A percentile compares a stretch with the other conserved stretches of the same genome.
Evolutionary conservation across 2,888 invertebrate genomes (phyloP).

Genomic region (Criorhina ranunculi): DNA sequence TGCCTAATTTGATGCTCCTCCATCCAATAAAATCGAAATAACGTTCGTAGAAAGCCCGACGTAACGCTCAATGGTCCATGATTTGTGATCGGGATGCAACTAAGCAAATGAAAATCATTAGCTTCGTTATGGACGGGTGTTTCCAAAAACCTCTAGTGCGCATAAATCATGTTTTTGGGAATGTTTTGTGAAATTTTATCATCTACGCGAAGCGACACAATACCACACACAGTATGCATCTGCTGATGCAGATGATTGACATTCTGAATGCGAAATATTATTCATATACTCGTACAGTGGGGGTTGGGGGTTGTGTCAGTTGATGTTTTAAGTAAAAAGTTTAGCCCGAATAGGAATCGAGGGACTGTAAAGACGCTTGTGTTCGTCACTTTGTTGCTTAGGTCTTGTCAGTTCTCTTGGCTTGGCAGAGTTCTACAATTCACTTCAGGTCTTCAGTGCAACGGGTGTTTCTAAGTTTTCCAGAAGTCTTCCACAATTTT

Average conservation of each 20-base stretch:
- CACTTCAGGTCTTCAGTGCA: too few relatives aligned
- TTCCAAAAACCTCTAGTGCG: constrained; percentile 3
- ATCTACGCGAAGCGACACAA: constrained; percentile 22
- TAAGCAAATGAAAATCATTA: constrained; percentile 54
- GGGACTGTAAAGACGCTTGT: too few relatives aligned
- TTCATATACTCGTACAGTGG: constrained; percentile 11
- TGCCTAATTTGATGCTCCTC: neutral
- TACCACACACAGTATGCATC: constrained; percentile 19
- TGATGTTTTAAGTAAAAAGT: too few relatives aligned
- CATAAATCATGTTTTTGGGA: constrained; percentile 52
- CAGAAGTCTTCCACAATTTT: too few relatives aligned
- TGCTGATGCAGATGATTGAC: constrained; percentile 49
- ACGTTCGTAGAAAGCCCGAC: neutral
- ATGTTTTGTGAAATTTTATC: constrained; percentile 31
- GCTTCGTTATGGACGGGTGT: constrained; percentile 33
- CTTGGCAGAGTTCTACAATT: too few relatives aligned
- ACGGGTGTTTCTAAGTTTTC: too few relatives aligned
- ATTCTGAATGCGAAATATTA: neutral
- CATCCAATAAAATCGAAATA: constrained; percentile 1
- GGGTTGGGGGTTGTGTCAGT: neutral
- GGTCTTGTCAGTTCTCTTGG: too few relatives aligned
- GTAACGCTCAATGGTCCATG: constrained; percentile 34
- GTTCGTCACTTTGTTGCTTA: too few relatives aligned
- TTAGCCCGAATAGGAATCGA: too few relatives aligned
- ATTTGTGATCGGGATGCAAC: constrained; percentile 35